Percentiles rank a stretch among this genome's conserved stretches.
phyloP scores from a whole-genome alignment of 2,113 vertebrate species.

The Heptranchias perlo region DNA sequence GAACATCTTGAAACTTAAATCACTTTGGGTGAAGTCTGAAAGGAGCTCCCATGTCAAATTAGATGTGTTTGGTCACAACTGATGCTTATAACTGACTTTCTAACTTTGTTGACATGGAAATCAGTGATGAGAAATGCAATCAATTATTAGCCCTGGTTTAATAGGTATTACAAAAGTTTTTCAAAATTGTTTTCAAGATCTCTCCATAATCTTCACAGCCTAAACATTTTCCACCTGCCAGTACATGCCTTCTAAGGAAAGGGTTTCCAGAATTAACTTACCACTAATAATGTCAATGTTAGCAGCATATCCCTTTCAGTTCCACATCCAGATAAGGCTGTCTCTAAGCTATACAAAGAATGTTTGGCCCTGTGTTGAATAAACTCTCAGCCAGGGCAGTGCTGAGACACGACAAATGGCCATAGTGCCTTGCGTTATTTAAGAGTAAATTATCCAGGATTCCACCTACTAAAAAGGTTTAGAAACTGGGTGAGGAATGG shows the following conservation, averaged over 20 bases:
- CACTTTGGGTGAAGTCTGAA: not conserved
- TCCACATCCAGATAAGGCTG: not conserved
- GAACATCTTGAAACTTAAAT: not conserved
- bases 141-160: not conserved
- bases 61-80: not conserved
- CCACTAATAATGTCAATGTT: not conserved
- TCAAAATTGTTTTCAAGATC: not conserved
- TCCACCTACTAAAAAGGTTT: not conserved
- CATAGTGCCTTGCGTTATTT: not conserved
- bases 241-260: not conserved
- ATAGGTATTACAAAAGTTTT: not conserved
- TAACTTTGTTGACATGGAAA: not conserved
- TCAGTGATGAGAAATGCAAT: not conserved
- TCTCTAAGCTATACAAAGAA: not conserved
- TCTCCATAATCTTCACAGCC: not conserved
- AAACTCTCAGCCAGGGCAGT: not conserved
- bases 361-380: not conserved
- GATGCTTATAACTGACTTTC: not conserved
- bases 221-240: not conserved
- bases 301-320: not conserved
- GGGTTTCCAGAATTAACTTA: not conserved
- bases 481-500: not conserved
- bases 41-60: not conserved
- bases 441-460: not conserved
- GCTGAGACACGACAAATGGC: not conserved